Base-by-base conservation (phyloP, 1,140 invertebrate genomes). In the Lucilia sericata region DNA sequence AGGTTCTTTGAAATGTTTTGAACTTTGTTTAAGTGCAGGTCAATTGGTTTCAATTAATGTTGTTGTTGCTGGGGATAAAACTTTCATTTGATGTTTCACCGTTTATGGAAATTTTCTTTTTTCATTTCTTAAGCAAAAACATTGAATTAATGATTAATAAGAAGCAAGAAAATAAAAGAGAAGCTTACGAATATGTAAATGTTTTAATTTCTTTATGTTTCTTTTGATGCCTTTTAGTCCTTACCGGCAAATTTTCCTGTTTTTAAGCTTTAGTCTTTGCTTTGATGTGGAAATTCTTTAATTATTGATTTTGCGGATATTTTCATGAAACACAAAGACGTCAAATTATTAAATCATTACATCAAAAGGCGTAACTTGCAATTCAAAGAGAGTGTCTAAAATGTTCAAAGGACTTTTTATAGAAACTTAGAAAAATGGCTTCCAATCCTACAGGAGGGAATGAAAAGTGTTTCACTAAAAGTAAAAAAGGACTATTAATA, bases 21-120 rank as follows among this genome's bases (percentile, higher is more conserved):
- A 70, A 70, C 65, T 70, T 70, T 70, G 19, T 70, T 70, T 70
- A 70, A 70, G 65, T 70, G 65, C 65, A 70, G 65, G 65, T 70
- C 65, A 70, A 70, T 70, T 70, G 65, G 65, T 70, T 70, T 70
- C 65, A 70, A 70, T 70, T 70, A 70, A 70, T 70, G 19, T 21
- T 30, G 3, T n/a, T n/a, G n/a, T n/a, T 70, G 65, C 65, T 21
- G 65, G 65, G 65, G n/a, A 70, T 21, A 70, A 70, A 70, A 25
- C 65, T 70, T 70, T 70, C 19, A 70, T 70, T 70, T 70, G 65
- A 70, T 70, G 65, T 70, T 70, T 70, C 19, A 70, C 65, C 65
- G 65, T 70, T 55, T 55, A 55, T 55, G 51, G 17, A 55, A 17
- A 55, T 55, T 55, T 55, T 55, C 51, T 55, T n/a, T 13, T 25